Percentiles rank a stretch among this genome's conserved stretches.
phyloP scores from a whole-genome alignment of 2,888 invertebrate genomes.

The Eustalomyia histrio region DNA sequence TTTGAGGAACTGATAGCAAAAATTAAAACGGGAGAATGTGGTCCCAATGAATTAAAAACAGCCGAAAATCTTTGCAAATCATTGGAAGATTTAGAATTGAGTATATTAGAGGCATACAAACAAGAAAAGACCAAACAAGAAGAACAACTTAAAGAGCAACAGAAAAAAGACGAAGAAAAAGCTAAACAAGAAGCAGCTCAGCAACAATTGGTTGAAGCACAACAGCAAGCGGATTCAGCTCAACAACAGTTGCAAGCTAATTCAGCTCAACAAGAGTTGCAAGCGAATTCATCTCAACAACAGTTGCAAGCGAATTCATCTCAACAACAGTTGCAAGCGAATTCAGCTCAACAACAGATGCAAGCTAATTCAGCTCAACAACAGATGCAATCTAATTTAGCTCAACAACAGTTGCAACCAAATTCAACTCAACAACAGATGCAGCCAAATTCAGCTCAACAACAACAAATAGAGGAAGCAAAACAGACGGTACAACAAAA shows the following conservation, averaged over 20 bases:
- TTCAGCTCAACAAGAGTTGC: slow-evolving; percentile 66
- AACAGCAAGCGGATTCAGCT: slow-evolving; percentile 46
- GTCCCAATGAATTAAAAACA: slow-evolving; percentile 81
- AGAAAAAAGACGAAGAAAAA: slow-evolving; percentile 57
- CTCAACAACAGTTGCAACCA: slow-evolving; percentile 32
- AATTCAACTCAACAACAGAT: slow-evolving; percentile 65
- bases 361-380: slow-evolving; percentile 63
- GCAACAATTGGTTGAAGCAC: slow-evolving; percentile 29
- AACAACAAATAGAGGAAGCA: slow-evolving; percentile 9
- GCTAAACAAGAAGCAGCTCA: slow-evolving; percentile 52
- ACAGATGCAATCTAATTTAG: too few species aligned
- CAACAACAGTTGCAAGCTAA: slow-evolving; percentile 62
- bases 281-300: slow-evolving; percentile 22
- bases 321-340: slow-evolving; percentile 67
- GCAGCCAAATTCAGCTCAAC: too few species aligned
- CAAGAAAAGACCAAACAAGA: slow-evolving; percentile 63
- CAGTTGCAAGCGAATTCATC: slow-evolving; percentile 50
- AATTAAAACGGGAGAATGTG: slow-evolving; percentile 79
- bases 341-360: slow-evolving; percentile 23
- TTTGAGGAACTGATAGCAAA: slow-evolving; percentile 74
- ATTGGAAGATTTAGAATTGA: slow-evolving; percentile 77
- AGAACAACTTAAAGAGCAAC: slow-evolving; percentile 58
- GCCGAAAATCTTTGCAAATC: slow-evolving; percentile 80
- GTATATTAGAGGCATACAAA: slow-evolving; percentile 73
- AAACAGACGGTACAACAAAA: background rate